Conservation (phyloP, 1,140 invertebrate genomes). For the Wasmannia auropunctata region DNA sequence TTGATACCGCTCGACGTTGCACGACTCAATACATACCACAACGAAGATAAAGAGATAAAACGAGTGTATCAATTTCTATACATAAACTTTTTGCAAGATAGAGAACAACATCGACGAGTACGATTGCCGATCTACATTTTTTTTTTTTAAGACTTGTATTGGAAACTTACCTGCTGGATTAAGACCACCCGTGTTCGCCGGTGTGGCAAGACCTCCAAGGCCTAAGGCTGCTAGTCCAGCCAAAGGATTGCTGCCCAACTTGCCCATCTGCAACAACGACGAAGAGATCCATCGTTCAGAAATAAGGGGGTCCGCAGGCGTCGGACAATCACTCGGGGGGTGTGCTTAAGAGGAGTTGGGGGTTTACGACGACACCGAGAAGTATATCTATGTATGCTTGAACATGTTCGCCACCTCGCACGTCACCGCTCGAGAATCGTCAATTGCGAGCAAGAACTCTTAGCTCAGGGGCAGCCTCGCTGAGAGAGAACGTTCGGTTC, state of each 20-base stretch:
- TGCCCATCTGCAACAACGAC: slow-evolving; percentile 90
- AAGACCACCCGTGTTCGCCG: slow-evolving; percentile 92
- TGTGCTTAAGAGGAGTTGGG: slow-evolving; percentile 17
- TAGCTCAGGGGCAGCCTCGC: slow-evolving; percentile 29
- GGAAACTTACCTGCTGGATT: slow-evolving; percentile 94
- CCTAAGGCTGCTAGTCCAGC: slow-evolving; percentile 94
- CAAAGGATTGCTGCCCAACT: slow-evolving; percentile 93
- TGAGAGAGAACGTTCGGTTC: slow-evolving; percentile 31
- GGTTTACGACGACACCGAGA: slow-evolving; percentile 68
- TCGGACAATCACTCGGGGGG: slow-evolving; percentile 27
- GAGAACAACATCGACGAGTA: background rate
- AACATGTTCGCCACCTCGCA: slow-evolving; percentile 65
- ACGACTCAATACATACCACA: background rate
- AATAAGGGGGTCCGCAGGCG: background rate
- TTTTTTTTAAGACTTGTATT: background rate
- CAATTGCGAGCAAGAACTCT: slow-evolving; percentile 33
- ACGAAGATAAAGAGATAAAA: background rate
- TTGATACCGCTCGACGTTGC: background rate
- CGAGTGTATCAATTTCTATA: background rate
- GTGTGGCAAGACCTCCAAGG: slow-evolving; percentile 91
- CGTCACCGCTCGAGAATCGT: slow-evolving; percentile 62
- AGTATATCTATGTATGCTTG: slow-evolving; percentile 50
- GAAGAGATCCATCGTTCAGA: slow-evolving; percentile 78
- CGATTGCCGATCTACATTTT: background rate
- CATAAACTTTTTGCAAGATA: background rate